phyloP scores from a whole-genome alignment of 2,888 invertebrate species.

The Zhengitettix transpicula region DNA sequence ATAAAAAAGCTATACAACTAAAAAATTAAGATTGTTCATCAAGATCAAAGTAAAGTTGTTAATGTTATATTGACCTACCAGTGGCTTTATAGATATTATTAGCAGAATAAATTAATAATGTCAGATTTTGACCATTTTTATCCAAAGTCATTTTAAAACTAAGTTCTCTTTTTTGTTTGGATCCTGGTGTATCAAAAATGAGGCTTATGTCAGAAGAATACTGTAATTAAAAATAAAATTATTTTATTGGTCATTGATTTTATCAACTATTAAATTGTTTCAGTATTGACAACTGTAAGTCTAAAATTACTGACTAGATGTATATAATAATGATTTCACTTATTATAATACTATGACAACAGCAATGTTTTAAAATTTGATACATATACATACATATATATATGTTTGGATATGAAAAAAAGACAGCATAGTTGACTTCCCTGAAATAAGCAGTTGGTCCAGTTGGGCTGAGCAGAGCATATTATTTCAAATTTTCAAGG shows the following conservation, averaged over 20 bases:
- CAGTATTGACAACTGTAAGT: not conserved
- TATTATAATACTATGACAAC: not conserved
- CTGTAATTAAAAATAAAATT: not conserved
- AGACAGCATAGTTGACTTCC: no score
- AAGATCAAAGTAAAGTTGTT: no score
- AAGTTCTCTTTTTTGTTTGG: constrained; percentile 42
- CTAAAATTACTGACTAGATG: not conserved
- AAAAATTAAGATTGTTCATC: no score
- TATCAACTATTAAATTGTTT: not conserved
- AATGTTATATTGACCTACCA: constrained; percentile 22
- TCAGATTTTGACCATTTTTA: constrained; percentile 36
- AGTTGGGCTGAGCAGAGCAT: no score
- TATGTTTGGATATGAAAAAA: no score
- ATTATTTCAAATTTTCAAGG: no score
- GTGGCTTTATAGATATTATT: constrained; percentile 48
- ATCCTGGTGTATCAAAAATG: constrained; percentile 70
- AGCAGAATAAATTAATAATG: constrained; percentile 48
- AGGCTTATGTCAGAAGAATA: constrained; percentile 39
- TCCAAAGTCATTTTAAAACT: constrained; percentile 38
- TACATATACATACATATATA: no score
- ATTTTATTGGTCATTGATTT: not conserved
- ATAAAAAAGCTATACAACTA: no score
- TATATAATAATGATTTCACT: not conserved
- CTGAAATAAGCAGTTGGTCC: no score
- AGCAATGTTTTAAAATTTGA: no score